Percentiles rank a stretch among this genome's conserved stretches.
These are phyloP conservation scores for Euura saliciscinereae DNA, from an alignment of 1,140 invertebrate species.

Conservation along the genomic window DNA sequence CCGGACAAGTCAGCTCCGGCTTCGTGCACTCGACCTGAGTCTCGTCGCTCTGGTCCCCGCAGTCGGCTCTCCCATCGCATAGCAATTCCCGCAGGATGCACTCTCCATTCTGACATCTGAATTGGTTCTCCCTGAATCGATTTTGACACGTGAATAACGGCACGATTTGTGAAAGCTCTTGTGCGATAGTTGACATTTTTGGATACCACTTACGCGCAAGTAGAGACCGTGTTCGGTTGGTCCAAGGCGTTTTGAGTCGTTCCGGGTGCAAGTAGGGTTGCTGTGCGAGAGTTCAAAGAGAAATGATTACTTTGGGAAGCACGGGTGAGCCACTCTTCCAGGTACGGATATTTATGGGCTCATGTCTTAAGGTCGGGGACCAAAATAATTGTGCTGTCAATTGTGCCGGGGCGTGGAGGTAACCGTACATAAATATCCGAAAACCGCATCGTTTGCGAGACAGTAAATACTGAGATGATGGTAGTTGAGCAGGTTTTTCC, in stretches of 20 bases:
- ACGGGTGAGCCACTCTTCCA: background rate
- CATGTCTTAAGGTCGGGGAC: background rate
- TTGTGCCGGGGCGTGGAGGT: background rate
- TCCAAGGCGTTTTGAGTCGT: background rate
- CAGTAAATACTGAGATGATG: background rate
- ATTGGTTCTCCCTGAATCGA: constrained; percentile 25
- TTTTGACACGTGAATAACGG: too few species aligned
- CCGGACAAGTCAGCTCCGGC: constrained; percentile 50
- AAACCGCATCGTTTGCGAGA: background rate
- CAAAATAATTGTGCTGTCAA: background rate
- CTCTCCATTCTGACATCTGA: constrained; percentile 44
- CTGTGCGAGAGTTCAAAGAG: background rate
- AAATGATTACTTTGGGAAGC: background rate
- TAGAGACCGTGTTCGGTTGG: too few species aligned
- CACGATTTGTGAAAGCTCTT: too few species aligned
- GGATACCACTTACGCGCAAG: too few species aligned
- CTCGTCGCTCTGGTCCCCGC: constrained; percentile 67
- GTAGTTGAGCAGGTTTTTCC: too few species aligned
- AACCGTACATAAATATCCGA: background rate
- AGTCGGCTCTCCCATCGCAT: constrained; percentile 65
- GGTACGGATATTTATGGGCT: background rate
- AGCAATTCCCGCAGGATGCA: constrained; percentile 43
- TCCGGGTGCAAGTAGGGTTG: background rate
- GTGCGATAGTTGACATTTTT: too few species aligned
- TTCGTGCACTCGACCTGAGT: constrained; percentile 57